Base-by-base conservation (phyloP, 2,888 invertebrate species). In the Gibbula magus region DNA sequence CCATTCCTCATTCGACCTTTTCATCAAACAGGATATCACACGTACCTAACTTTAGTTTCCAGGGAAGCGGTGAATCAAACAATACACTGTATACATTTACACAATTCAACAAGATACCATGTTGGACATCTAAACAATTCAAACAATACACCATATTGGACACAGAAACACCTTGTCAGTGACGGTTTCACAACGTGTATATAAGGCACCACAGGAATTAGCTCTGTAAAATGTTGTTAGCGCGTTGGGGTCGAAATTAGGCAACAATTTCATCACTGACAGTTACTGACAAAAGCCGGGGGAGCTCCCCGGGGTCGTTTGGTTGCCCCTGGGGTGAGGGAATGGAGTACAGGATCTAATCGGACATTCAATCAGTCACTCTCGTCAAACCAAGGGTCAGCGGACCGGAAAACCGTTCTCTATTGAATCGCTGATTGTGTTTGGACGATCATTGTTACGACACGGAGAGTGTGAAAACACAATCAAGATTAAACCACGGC, bases 351-450 rank as follows among this genome's bases (percentile, higher is more conserved):
- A 18, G 39, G 70, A 25, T 32, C 70, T 70, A 70, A 70, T 70
- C 70, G 39, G 20, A 35, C 70, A 70, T 39, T 70, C 70, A 70
- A 70, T 70, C 70, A 35, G 70, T n/a, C 70, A 39, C 70, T 70
- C 70, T 20, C 7, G 8, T 10, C 70, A 39, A 70, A 35, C 2
- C 20, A 32, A 35, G 18, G 25, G 39, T 70, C 70, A 70, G 32
- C 35, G 35, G 39, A 39, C 25, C 70, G 39, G 70, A 70, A 70
- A 39, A 32, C 32, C 20, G 20, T 18, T 20, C 32, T 20, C 35
- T 70, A 70, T 70, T 70, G 70, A 35, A 70, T 13, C 70, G 35
- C 35, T 32, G 32, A 70, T 70, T 32, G 70, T 70, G 70, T 70
- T 32, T 70, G 8, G 29, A 35, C 35, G 18, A 18, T 35, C 35